These are phyloP conservation scores for Illadopsis cleaveri DNA, from an alignment of 2,113 vertebrate genomes.

Conservation along the genomic window DNA sequence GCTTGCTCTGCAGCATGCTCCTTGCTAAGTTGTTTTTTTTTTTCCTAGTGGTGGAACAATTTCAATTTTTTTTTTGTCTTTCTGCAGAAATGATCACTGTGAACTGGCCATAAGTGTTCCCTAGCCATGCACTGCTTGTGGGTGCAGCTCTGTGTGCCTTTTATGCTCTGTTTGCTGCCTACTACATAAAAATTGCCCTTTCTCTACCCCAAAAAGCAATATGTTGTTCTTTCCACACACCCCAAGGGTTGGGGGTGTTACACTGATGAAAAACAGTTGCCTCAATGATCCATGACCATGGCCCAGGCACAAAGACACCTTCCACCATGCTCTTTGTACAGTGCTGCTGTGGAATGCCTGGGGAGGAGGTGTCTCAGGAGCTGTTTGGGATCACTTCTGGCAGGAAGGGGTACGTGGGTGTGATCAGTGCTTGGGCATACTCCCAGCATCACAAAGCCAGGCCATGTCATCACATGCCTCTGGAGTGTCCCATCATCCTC, in stretches of 20 bases:
- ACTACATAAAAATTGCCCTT: not conserved
- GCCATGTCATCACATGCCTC: not conserved
- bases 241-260: rapidly evolving
- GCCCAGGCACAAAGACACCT: not conserved
- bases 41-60: not conserved
- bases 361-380: not conserved
- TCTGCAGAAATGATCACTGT: not conserved
- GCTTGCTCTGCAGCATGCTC: not conserved
- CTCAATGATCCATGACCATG: not conserved
- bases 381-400: not conserved
- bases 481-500: not conserved
- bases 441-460: not conserved
- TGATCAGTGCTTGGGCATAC: not conserved
- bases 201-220: not conserved
- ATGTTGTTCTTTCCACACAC: rapidly evolving
- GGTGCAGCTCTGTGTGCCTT: not conserved
- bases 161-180: not conserved
- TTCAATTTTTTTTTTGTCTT: not conserved
- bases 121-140: not conserved
- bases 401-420: rapidly evolving
- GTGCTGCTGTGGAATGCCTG: not conserved
- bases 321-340: rapidly evolving
- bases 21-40: not conserved
- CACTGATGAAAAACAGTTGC: not conserved
- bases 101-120: not conserved